Evolutionary conservation across 2,113 vertebrate genomes (phyloP).

Genomic region (Ptyas mucosa): DNA sequence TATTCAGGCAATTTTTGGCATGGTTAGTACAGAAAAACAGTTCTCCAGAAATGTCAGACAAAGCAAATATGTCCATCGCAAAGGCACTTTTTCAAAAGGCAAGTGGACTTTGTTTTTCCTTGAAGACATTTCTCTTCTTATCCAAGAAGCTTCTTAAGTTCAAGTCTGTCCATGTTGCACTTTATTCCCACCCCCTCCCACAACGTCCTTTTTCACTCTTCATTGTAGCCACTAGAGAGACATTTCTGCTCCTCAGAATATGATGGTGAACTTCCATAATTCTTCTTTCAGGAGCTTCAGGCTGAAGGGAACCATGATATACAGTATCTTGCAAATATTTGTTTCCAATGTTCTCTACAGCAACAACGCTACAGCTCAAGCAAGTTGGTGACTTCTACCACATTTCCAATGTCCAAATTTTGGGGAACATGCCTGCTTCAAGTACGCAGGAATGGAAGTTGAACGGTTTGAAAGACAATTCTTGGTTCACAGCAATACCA

Average conservation of each 20-base stretch:
- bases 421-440: background rate
- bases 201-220: background rate
- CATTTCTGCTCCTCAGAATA: fast-evolving
- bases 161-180: background rate
- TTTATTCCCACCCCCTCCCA: no score
- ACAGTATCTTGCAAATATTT: background rate
- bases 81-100: background rate
- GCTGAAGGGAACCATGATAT: background rate
- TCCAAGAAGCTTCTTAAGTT: background rate
- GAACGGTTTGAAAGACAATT: fast-evolving
- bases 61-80: background rate
- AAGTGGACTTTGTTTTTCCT: background rate
- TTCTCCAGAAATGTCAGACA: background rate
- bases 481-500: background rate
- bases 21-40: background rate
- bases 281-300: background rate
- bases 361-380: background rate
- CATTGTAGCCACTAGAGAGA: background rate
- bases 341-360: background rate
- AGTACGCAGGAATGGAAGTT: background rate
- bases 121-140: background rate
- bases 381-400: background rate
- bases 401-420: background rate
- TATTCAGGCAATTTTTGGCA: background rate
- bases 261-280: background rate